Conservation (phyloP, 1,140 invertebrate species). For the Carcinoscorpius rotundicauda region DNA sequence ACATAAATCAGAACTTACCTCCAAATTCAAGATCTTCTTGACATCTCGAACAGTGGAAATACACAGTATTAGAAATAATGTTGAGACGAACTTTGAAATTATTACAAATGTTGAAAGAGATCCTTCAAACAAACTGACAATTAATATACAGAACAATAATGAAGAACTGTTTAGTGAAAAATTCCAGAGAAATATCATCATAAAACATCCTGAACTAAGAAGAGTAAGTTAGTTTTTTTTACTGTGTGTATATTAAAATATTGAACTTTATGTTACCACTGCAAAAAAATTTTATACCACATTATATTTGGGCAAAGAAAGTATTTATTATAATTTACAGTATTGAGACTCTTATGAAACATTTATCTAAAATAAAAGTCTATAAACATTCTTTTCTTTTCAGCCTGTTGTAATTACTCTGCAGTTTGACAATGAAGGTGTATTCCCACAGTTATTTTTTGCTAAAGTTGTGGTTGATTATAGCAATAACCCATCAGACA, state of each 20-base stretch:
- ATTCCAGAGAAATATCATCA: too few species aligned
- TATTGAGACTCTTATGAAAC: too few species aligned
- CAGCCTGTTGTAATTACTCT: constrained; percentile 11
- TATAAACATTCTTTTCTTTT: constrained; percentile 2
- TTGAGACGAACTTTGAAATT: background rate
- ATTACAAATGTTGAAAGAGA: background rate
- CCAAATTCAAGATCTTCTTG: background rate
- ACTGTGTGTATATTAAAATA: too few species aligned
- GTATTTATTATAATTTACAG: too few species aligned
- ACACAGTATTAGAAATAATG: background rate
- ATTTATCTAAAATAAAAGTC: too few species aligned
- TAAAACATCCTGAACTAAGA: too few species aligned
- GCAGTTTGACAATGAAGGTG: constrained; percentile 1
- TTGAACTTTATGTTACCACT: too few species aligned
- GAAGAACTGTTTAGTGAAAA: too few species aligned
- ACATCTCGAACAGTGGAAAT: background rate
- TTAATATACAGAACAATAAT: too few species aligned
- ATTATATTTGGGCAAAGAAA: too few species aligned
- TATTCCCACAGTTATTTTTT: background rate
- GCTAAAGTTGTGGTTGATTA: constrained; percentile 12
- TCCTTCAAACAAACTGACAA: background rate
- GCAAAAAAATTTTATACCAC: too few species aligned
- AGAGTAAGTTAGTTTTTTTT: too few species aligned
- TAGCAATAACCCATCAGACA: constrained; percentile 14
- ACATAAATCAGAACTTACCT: background rate